Evolutionary conservation across 2,888 invertebrate species (phyloP), one percentile per base, ranked within the genome.

Genomic region (Julus scandinavius): DNA sequence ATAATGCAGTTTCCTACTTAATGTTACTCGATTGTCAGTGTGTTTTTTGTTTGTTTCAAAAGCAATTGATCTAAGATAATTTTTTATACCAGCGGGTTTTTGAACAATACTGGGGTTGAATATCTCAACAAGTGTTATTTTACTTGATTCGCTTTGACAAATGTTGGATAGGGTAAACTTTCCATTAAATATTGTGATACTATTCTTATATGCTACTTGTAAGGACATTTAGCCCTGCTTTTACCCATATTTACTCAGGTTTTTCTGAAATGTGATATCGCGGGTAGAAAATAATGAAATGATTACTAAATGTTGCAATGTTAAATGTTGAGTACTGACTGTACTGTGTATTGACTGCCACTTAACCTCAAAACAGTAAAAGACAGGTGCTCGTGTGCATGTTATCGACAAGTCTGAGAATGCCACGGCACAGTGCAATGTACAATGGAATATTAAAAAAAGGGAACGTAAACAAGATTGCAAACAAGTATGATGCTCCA

Each of bases 191-290:
- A 63, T 63, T 63, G 63, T 63, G 63, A 63, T 63, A 63, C 2
- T 63, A 63, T 63, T 17, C 17, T 17, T 63, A 63, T 63, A 63
- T 63, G 63, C 63, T 63, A n/a, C 45, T 63, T 63, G 63, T 63
- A 63, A 2, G n/a, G 63, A 63, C 63, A 63, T n/a, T 63, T 63
- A n/a, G 63, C 63, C 63, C 63, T 17, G n/a, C 63, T 63, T 63
- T 63, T 63, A 63, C 63, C 63, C 63, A n/a, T 63, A 63, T 63
- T 63, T 63, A 63, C 63, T 63, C 63, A 63, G 63, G 63, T 63
- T 63, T n/a, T n/a, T 63, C 63, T 63, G 63, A 63, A 63, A 63
- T 63, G 63, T 63, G 63, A 63, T 63, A 63, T 63, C 17, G 63
- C 17, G 63, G 63, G 63, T n/a, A 63, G 45, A 54, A 63, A 63